phyloP scores from a whole-genome alignment of 2,797 vertebrate genomes.

The Mus caroli region DNA sequence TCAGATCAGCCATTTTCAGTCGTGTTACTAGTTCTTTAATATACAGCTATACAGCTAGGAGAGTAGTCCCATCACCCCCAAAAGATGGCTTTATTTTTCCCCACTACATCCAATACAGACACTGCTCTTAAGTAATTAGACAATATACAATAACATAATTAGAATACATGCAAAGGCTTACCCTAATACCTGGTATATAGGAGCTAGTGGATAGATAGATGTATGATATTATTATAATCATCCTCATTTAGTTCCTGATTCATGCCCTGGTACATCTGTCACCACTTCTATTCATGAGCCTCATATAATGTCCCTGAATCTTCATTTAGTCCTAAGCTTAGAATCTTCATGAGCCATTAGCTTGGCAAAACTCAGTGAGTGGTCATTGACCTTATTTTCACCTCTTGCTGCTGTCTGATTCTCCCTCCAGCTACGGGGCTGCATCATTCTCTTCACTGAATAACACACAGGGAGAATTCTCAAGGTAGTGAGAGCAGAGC shows the following conservation, averaged over 20 bases:
- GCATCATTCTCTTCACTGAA: conserved; percentile 22
- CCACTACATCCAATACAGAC: neutral
- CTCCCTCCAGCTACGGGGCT: neutral
- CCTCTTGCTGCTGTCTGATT: neutral
- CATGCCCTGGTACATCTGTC: neutral
- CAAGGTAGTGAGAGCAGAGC: neutral
- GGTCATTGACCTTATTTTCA: neutral
- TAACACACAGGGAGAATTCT: conserved; percentile 29
- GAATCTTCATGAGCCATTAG: conserved; percentile 7
- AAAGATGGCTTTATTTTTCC: neutral
- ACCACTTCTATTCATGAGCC: conserved; percentile 7
- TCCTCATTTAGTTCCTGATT: conserved; percentile 28
- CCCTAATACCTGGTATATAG: neutral
- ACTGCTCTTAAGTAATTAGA: neutral
- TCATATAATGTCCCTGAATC: neutral
- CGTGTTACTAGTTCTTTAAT: conserved; percentile 12
- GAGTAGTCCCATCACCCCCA: neutral
- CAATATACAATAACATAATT: neutral
- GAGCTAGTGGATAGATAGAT: conserved; percentile 19
- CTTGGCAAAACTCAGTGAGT: conserved; percentile 53
- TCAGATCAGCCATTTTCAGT: neutral
- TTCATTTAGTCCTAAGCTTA: neutral
- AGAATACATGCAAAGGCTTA: neutral
- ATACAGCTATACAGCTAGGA: neutral
- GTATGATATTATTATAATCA: neutral